These are phyloP conservation scores for Bubo blakistoni DNA, from an alignment of 2,113 vertebrate genomes.

Conservation along the genomic window DNA sequence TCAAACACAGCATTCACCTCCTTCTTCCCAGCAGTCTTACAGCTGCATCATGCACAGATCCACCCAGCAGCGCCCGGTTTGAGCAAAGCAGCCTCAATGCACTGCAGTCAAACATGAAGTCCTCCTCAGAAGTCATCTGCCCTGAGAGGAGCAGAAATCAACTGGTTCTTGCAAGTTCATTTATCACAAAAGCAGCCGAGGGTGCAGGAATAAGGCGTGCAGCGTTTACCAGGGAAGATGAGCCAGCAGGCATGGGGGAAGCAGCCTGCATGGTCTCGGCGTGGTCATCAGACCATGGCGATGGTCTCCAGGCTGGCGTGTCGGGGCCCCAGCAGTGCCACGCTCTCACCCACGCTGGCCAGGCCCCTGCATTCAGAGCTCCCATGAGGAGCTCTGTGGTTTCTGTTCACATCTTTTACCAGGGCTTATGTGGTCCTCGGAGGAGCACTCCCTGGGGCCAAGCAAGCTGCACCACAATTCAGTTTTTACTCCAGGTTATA, in stretches of 20 bases:
- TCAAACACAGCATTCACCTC: neutral
- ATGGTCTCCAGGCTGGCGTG: neutral
- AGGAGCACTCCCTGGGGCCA: neutral
- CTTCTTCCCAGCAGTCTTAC: neutral
- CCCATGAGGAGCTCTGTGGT: neutral
- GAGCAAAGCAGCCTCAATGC: neutral
- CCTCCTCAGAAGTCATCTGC: neutral
- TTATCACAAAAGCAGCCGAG: neutral
- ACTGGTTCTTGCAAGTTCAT: neutral
- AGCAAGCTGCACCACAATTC: neutral
- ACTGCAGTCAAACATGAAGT: neutral
- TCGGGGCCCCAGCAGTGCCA: neutral
- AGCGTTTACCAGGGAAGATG: neutral
- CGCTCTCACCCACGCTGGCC: neutral
- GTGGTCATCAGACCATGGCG: too few species aligned
- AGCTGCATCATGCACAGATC: accelerated
- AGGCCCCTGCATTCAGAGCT: neutral
- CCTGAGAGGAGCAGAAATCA: neutral
- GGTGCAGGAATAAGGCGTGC: neutral
- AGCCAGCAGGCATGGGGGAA: neutral
- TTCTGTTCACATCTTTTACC: neutral
- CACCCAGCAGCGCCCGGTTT: neutral
- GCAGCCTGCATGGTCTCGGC: neutral
- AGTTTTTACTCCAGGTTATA: neutral
- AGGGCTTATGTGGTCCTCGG: neutral